Evolutionary conservation across 2,888 invertebrate species (phyloP).

Genomic region (Amblyjoppa fuscipennis): DNA sequence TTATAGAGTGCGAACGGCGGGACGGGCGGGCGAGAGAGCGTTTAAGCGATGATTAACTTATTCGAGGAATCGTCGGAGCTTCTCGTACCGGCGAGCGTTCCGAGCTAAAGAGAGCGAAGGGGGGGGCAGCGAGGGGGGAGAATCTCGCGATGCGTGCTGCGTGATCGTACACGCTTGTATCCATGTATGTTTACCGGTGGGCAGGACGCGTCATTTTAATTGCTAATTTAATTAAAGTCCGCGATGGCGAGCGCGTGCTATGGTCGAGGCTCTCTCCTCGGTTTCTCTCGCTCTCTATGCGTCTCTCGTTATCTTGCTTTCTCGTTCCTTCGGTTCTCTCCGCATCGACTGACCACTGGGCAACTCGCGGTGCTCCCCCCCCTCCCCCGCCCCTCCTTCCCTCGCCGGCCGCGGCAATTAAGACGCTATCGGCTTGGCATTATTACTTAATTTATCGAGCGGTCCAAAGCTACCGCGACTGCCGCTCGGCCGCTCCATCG

Average conservation of each 20-base stretch:
- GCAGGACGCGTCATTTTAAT: conserved; percentile 81
- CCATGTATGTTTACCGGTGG: conserved; percentile 65
- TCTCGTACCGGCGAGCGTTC: conserved; percentile 1
- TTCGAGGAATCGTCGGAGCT: conserved; percentile 56
- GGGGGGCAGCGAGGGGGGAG: conserved; percentile 1
- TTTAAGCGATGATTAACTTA: conserved; percentile 67
- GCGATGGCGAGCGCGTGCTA: conserved; percentile 60
- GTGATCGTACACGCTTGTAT: conserved; percentile 34
- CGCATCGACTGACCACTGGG: conserved; percentile 44
- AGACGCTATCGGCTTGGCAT: conserved; percentile 81
- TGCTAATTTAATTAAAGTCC: conserved; percentile 83
- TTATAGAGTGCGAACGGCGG: conserved; percentile 64
- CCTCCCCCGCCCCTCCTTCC: conserved; percentile 6
- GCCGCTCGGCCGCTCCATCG: conserved; percentile 3
- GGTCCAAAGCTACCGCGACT: conserved; percentile 42
- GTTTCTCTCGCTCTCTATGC: conserved; percentile 21
- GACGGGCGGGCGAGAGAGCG: conserved; percentile 48
- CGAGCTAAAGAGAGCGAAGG: neutral
- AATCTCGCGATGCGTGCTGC: conserved; percentile 58
- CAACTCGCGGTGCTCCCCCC: conserved; percentile 10
- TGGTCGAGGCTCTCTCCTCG: conserved; percentile 27
- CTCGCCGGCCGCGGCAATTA: conserved; percentile 76
- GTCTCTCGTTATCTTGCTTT: conserved; percentile 41
- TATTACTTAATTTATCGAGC: conserved; percentile 82
- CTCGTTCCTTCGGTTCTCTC: conserved; percentile 31